These are phyloP conservation scores for Aratinga solstitialis DNA, from an alignment of 2,797 vertebrate species.

Conservation along the genomic window DNA sequence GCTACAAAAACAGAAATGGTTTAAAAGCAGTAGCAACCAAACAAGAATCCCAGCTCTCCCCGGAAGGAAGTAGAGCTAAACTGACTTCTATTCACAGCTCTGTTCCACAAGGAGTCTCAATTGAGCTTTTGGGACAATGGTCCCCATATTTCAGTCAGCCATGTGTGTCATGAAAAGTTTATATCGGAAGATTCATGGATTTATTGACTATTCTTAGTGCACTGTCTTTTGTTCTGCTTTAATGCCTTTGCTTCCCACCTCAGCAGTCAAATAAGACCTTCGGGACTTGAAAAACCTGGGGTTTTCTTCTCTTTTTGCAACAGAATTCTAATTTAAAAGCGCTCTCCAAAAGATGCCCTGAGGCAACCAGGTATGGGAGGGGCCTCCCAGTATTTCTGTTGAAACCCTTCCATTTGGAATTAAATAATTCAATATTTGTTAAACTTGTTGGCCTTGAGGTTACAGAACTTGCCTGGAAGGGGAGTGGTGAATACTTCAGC, in stretches of 20 bases:
- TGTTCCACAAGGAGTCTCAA: background rate
- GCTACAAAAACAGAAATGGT: background rate
- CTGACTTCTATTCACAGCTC: constrained; percentile 1
- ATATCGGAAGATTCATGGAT: background rate
- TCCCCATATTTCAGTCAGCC: background rate
- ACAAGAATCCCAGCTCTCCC: rapidly evolving
- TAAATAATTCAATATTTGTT: constrained; percentile 13
- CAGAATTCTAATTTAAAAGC: background rate
- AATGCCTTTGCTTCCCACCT: background rate
- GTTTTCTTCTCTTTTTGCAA: background rate
- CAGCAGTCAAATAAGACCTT: background rate
- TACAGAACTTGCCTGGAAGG: background rate
- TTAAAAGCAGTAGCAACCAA: background rate
- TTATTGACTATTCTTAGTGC: background rate
- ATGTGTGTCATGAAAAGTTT: background rate
- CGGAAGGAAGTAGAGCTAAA: background rate
- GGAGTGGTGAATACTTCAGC: background rate
- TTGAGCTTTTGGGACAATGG: background rate
- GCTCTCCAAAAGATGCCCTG: background rate
- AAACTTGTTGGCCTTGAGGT: background rate
- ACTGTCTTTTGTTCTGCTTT: background rate
- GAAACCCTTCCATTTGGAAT: constrained; percentile 29
- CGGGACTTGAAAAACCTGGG: background rate
- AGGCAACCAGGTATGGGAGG: background rate
- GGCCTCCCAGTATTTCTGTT: background rate